Percentiles rank a stretch among this genome's conserved stretches.
Conservation (phyloP, 2,888 invertebrate species). For the Harpagoxenus sublaevis region DNA sequence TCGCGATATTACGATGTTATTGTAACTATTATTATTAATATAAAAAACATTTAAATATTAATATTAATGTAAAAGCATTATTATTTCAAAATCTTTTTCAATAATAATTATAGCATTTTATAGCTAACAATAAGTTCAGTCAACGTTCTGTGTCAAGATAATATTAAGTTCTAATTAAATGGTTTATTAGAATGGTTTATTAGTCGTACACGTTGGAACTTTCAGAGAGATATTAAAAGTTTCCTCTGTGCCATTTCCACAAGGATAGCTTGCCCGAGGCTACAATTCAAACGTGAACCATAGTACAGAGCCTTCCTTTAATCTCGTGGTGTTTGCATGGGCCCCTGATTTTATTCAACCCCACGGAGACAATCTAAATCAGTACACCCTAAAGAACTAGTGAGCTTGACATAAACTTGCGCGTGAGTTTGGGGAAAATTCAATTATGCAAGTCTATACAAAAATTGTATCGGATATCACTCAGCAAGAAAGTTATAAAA, state of each 20-base stretch:
- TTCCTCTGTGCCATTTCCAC: conserved; percentile 68
- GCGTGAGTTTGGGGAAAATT: conserved; percentile 76
- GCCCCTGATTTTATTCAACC: conserved; percentile 71
- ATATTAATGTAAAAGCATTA: background rate
- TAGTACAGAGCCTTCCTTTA: conserved; percentile 82
- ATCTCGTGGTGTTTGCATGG: conserved; percentile 86
- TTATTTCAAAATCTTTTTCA: background rate
- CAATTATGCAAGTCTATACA: conserved; percentile 72
- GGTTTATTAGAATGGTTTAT: background rate
- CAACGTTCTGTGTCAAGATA: background rate
- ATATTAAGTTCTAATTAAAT: conserved; percentile 26
- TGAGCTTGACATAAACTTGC: conserved; percentile 62
- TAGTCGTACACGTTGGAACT: background rate
- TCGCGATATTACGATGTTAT: background rate
- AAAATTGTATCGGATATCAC: conserved; percentile 38
- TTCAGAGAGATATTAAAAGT: conserved; percentile 71
- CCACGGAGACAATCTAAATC: conserved; percentile 77
- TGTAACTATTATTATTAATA: background rate
- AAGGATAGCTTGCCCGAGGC: conserved; percentile 62
- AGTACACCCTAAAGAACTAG: conserved; percentile 56
- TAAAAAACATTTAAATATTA: background rate
- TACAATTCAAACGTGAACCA: conserved; percentile 66
- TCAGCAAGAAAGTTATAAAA: background rate
- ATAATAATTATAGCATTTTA: background rate
- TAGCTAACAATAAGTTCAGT: background rate